Evolutionary conservation across 2,113 vertebrate genomes (phyloP).

Genomic region (Paramisgurnus dabryanus): DNA sequence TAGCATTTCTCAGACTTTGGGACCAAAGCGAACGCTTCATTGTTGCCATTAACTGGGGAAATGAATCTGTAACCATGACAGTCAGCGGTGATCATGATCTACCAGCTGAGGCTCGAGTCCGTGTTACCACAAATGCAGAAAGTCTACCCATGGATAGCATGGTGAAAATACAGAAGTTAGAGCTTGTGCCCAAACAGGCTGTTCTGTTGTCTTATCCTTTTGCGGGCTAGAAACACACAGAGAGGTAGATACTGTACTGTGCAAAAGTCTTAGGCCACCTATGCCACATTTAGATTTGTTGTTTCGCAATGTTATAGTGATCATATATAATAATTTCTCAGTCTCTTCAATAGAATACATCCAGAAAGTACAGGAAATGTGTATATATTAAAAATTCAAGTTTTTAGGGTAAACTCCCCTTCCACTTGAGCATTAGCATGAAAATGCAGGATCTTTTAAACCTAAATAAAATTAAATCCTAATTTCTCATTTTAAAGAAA

Average conservation of each 20-base stretch:
- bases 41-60: constrained; percentile 78
- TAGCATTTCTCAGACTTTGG: constrained; percentile 81
- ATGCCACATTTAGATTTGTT: too few species aligned
- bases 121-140: constrained; percentile 65
- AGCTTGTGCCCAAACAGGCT: constrained; percentile 66
- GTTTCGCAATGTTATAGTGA: too few species aligned
- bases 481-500: too few species aligned
- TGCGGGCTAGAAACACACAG: constrained; percentile 30
- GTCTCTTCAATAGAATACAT: too few species aligned
- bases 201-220: constrained; percentile 78
- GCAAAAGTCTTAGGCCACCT: too few species aligned
- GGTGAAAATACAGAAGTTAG: constrained; percentile 63
- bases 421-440: too few species aligned
- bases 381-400: too few species aligned
- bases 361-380: too few species aligned
- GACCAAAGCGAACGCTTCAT: constrained; percentile 86
- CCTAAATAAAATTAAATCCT: too few species aligned
- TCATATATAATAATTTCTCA: too few species aligned
- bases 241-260: not conserved
- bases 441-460: too few species aligned
- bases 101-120: constrained; percentile 64
- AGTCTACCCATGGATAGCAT: constrained; percentile 18
- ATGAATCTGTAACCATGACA: accelerated
- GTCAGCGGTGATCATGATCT: constrained; percentile 45
- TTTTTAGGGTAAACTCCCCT: too few species aligned